Conservation (phyloP, 1,140 invertebrate genomes). For the Drosophila albomicans region DNA sequence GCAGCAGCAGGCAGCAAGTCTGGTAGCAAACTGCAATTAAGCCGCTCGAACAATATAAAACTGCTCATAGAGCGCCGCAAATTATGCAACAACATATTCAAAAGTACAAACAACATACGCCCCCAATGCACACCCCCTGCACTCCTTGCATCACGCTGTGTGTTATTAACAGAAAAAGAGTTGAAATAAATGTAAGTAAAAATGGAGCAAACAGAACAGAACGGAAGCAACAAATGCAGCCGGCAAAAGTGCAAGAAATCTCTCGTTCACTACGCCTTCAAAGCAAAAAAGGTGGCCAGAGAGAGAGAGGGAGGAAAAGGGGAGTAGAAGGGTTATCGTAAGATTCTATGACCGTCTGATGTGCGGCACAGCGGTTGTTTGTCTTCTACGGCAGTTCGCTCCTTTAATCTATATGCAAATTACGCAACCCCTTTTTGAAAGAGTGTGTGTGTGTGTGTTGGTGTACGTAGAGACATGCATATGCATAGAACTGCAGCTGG, state of each 20-base stretch:
- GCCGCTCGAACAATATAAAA: slow-evolving; percentile 34
- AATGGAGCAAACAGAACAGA: slow-evolving; percentile 14
- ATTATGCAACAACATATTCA: slow-evolving; percentile 59
- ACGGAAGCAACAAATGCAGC: slow-evolving; percentile 23
- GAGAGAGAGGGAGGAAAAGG: neutral
- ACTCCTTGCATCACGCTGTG: slow-evolving; percentile 1
- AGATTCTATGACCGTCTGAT: slow-evolving; percentile 30
- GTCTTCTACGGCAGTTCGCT: slow-evolving; percentile 47
- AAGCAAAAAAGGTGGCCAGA: neutral
- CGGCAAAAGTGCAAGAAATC: slow-evolving; percentile 21
- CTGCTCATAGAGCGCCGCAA: slow-evolving; percentile 21
- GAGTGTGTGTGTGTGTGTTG: slow-evolving; percentile 16
- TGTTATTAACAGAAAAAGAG: slow-evolving; percentile 12
- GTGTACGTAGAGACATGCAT: slow-evolving; percentile 21
- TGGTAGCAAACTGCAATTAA: slow-evolving; percentile 46
- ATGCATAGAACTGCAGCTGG: slow-evolving; percentile 21
- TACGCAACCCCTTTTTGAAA: slow-evolving; percentile 20
- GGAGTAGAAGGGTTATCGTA: slow-evolving; percentile 1
- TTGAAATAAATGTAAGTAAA: neutral
- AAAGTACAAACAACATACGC: slow-evolving; percentile 29
- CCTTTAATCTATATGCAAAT: slow-evolving; percentile 67
- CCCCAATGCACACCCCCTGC: neutral
- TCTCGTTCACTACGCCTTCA: slow-evolving; percentile 2
- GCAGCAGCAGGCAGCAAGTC: neutral
- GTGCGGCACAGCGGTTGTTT: slow-evolving; percentile 36